Percentiles rank a stretch among this genome's conserved stretches.
phyloP scores from a whole-genome alignment of 1,140 invertebrate genomes.

The Aphaenogaster ashmeadi region DNA sequence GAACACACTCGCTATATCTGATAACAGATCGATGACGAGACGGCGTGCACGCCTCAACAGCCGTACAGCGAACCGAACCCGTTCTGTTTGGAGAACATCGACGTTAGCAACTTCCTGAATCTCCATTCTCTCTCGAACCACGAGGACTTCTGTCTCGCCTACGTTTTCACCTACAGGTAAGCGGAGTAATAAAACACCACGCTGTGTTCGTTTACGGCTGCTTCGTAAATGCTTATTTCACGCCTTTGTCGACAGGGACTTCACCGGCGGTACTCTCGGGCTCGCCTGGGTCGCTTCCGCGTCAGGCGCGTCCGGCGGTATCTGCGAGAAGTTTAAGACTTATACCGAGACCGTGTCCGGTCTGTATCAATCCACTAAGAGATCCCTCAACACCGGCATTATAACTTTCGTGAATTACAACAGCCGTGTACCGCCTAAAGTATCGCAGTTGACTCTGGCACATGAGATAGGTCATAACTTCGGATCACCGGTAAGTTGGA shows the following conservation, averaged over 20 bases:
- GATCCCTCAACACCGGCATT: slow-evolving; percentile 99
- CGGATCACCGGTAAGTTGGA: slow-evolving; percentile 94
- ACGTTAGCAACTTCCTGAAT: slow-evolving; percentile 99
- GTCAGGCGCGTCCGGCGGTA: slow-evolving; percentile 98
- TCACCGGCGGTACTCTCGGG: slow-evolving; percentile 98
- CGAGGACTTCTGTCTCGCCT: slow-evolving; percentile 99
- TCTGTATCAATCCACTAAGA: slow-evolving; percentile 96
- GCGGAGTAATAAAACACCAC: not conserved
- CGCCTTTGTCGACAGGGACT: slow-evolving; percentile 90
- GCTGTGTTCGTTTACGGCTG: too few relatives aligned
- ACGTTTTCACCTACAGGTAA: slow-evolving; percentile 97
- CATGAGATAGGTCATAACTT: slow-evolving; percentile 99
- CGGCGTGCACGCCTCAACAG: slow-evolving; percentile 90
- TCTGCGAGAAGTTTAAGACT: slow-evolving; percentile 99
- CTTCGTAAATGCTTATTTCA: slow-evolving; percentile 12
- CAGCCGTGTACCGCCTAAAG: slow-evolving; percentile 97
- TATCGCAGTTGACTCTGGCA: slow-evolving; percentile 98
- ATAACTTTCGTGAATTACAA: slow-evolving; percentile 99
- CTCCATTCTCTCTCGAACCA: slow-evolving; percentile 98
- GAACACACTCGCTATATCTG: slow-evolving; percentile 7
- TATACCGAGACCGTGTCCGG: slow-evolving; percentile 98
- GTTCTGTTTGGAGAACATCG: slow-evolving; percentile 99
- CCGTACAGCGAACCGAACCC: slow-evolving; percentile 93
- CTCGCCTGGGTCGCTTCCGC: slow-evolving; percentile 99
- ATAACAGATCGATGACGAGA: slow-evolving; percentile 95